Evolutionary conservation across 2,888 invertebrate genomes (phyloP), one percentile per base, ranked within the genome.

Genomic region (Dynastes hyllus): DNA sequence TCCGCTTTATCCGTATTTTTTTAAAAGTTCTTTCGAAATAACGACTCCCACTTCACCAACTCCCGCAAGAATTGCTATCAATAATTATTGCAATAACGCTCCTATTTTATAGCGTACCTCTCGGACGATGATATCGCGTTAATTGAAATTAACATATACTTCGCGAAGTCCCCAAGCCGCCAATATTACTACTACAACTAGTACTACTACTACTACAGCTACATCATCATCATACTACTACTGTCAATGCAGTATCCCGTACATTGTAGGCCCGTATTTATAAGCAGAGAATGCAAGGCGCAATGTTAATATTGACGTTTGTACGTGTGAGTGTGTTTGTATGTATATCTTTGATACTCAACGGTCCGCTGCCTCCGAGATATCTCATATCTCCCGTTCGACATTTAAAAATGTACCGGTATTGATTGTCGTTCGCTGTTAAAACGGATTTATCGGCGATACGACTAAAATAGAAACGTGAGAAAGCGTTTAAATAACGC

Each of bases 291-390:
- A 53, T 29, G 55, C 55, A 2, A 45, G 69, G 11, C 29, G 63
- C 27, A 69, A 27, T 29, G 69, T 69, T 69, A 13, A 51, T 69
- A 69, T 69, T 69, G 69, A 69, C 51, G 69, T 69, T 69, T 51
- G 51, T 69, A n/a, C 51, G 45, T 45, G 45, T 11, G 45, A 2
- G 9, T 45, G 45, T 45, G 11, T 45, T 1, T 45, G 45, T 45
- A 45, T 11, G 45, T 45, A 45, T 45, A 45, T 45, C 45, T 51
- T 69, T 69, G 51, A 69, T 13, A n/a, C 58, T 58, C 73, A 73
- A 73, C 73, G 61, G 61, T 61, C 73, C 61, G 73, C 73, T 75
- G 73, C 73, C 73, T 75, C 61, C 45, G 40, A 73, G 73, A 73
- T 73, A 73, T 73, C 73, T 73, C 51, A 51, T 69, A 69, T 69